These are phyloP conservation scores for Coregonus ussuriensis DNA, from an alignment of 2,797 vertebrate species.

Conservation along the genomic window DNA sequence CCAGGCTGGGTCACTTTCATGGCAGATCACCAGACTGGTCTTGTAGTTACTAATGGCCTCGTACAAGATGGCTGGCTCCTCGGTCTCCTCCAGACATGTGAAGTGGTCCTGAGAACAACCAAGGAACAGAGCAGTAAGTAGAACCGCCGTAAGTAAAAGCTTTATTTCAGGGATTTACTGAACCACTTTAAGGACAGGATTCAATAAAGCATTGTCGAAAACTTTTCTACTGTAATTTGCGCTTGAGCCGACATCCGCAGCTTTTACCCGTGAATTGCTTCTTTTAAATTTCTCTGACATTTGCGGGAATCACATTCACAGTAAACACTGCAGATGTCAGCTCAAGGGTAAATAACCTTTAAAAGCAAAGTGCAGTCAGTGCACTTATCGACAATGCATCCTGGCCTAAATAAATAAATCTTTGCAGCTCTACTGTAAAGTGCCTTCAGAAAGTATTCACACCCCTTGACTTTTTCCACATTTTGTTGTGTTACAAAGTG, in stretches of 20 bases:
- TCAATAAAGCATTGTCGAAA: neutral
- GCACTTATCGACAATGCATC: too few relatives aligned
- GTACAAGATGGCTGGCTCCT: constrained; percentile 87
- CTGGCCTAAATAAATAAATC: too few relatives aligned
- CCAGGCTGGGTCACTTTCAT: constrained; percentile 96
- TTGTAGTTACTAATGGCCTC: constrained; percentile 91
- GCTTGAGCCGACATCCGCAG: neutral
- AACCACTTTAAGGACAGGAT: neutral
- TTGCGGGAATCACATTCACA: neutral
- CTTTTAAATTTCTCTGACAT: neutral
- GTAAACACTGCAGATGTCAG: neutral
- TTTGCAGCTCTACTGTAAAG: too few relatives aligned
- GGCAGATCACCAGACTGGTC: constrained; percentile 92
- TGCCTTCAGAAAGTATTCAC: too few relatives aligned
- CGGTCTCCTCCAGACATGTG: constrained; percentile 95
- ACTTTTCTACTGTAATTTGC: neutral
- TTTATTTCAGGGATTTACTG: neutral
- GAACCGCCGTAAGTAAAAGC: neutral
- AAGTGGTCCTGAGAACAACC: constrained; percentile 88
- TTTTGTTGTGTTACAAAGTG: too few relatives aligned
- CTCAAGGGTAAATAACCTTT: neutral
- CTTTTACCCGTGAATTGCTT: neutral
- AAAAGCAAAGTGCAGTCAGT: too few relatives aligned
- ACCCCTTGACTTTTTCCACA: too few relatives aligned
- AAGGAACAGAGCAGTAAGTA: neutral